Evolutionary conservation across 2,888 invertebrate species (phyloP).

Genomic region (Ophion costatus): DNA sequence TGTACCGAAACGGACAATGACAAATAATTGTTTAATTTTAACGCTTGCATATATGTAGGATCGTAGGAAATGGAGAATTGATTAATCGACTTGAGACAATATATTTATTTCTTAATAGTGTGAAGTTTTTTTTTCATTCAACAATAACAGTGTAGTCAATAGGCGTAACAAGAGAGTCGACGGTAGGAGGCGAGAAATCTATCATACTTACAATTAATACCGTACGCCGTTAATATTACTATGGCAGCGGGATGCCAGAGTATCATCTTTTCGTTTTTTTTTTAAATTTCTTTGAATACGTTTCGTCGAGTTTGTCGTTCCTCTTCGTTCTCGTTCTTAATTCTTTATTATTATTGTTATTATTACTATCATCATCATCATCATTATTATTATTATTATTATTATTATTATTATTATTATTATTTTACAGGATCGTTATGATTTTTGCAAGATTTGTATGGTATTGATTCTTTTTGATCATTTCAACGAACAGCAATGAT

Average conservation of each 20-base stretch:
- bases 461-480: constrained; percentile 17
- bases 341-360: constrained; percentile 3
- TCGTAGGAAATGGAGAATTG: background rate
- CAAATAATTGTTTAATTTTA: no score
- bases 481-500: constrained; percentile 24
- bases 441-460: constrained; percentile 21
- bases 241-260: constrained; percentile 63
- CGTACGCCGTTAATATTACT: constrained; percentile 77
- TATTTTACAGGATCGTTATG: background rate
- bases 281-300: constrained; percentile 9
- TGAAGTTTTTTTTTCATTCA: constrained; percentile 79
- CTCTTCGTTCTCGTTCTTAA: constrained; percentile 34
- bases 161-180: constrained; percentile 83
- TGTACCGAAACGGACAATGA: no score
- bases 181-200: constrained; percentile 82
- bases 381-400: no score
- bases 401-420: background rate
- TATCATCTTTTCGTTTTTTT: constrained; percentile 51
- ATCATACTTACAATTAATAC: constrained; percentile 74
- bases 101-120: constrained; percentile 83
- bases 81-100: constrained; percentile 79
- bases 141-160: constrained; percentile 83
- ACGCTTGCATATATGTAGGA: background rate
- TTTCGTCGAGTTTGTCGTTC: constrained; percentile 30
- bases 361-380: background rate